These are phyloP conservation scores for Epinotia nisella DNA, from an alignment of 2,888 invertebrate species.

Conservation along the genomic window DNA sequence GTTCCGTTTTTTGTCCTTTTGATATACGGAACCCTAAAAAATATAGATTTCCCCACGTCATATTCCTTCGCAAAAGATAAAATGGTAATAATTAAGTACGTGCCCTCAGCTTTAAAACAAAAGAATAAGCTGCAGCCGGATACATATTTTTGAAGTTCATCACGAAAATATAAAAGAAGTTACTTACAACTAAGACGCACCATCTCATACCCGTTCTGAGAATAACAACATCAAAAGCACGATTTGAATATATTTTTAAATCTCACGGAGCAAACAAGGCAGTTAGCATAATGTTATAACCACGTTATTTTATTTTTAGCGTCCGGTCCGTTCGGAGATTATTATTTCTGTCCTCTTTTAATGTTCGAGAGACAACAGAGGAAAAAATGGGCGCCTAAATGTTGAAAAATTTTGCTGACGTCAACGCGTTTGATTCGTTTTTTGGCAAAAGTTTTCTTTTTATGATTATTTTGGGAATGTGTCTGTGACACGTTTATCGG, in stretches of 20 bases:
- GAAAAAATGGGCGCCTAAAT: neutral
- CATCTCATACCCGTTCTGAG: constrained; percentile 6
- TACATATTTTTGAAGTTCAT: neutral
- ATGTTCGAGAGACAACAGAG: neutral
- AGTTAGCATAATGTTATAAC: constrained; percentile 55
- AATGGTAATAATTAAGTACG: too few relatives aligned
- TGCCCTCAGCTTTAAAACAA: neutral
- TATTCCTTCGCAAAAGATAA: too few relatives aligned
- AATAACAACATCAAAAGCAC: constrained; percentile 44
- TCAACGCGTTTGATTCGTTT: neutral
- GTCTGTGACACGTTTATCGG: neutral
- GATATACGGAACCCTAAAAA: too few relatives aligned
- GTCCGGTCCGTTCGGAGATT: constrained; percentile 1
- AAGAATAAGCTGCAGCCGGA: neutral
- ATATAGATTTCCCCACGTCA: too few relatives aligned
- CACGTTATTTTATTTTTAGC: constrained; percentile 50
- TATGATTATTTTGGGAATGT: constrained; percentile 19
- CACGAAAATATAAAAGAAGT: neutral
- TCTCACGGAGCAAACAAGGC: constrained; percentile 52
- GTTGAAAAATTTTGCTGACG: neutral
- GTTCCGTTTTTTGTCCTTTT: too few relatives aligned
- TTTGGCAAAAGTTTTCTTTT: constrained; percentile 19
- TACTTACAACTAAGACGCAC: neutral
- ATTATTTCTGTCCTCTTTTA: constrained; percentile 6
- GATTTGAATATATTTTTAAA: constrained; percentile 44